Conservation (phyloP, 2,797 vertebrate species). For the Petrocephalus schoutedeni region DNA sequence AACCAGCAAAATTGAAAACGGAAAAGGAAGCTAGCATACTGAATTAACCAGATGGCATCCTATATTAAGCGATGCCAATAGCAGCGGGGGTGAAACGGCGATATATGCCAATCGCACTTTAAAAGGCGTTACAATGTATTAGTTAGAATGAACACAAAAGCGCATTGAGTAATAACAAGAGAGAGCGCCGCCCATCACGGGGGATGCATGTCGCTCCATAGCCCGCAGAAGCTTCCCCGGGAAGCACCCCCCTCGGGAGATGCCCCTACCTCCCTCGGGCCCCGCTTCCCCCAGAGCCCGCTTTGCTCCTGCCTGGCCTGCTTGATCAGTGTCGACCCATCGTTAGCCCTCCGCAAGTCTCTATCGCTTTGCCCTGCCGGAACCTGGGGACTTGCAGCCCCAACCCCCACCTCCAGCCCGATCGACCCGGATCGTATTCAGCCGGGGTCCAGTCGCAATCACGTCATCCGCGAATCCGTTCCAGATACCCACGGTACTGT, state of each 20-base stretch:
- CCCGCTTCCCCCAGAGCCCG: background rate
- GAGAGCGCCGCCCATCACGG: background rate
- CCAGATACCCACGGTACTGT: background rate
- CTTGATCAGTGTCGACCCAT: background rate
- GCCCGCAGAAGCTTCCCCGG: background rate
- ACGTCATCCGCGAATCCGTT: background rate
- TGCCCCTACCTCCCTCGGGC: background rate
- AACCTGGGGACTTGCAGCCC: background rate
- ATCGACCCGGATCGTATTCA: constrained; percentile 12
- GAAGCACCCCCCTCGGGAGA: background rate
- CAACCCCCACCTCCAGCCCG: background rate
- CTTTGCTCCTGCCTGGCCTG: background rate
- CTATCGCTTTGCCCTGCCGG: background rate
- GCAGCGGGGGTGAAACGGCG: background rate
- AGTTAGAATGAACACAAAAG: background rate
- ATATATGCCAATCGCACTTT: background rate
- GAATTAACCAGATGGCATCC: background rate
- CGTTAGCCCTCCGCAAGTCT: background rate
- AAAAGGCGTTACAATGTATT: background rate
- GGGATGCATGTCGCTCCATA: background rate
- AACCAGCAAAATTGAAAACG: background rate
- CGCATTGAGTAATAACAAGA: background rate
- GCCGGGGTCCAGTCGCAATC: background rate
- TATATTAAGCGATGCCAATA: background rate
- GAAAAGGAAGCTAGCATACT: background rate